Evolutionary conservation across 2,113 vertebrate species (phyloP).

Genomic region (Axis porcinus): DNA sequence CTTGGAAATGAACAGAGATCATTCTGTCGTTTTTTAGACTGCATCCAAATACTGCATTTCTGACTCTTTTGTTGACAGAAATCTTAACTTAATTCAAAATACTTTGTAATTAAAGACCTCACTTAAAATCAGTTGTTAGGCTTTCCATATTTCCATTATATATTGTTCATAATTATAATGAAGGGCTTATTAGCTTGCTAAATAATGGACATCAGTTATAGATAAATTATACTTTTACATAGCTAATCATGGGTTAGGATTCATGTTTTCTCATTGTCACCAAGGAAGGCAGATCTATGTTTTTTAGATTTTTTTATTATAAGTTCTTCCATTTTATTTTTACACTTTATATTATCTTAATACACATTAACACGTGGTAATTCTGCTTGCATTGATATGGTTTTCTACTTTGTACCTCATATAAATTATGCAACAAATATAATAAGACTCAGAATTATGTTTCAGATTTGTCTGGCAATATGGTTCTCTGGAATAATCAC

Average conservation of each 20-base stretch:
- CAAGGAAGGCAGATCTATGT: rapidly evolving
- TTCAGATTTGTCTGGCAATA: background rate
- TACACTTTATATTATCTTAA: background rate
- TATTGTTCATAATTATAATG: background rate
- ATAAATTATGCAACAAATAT: background rate
- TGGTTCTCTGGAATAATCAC: background rate
- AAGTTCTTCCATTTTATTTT: background rate
- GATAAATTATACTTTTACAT: background rate
- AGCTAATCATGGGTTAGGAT: background rate
- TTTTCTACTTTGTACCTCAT: background rate
- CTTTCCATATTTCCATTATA: background rate
- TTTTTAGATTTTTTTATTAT: background rate
- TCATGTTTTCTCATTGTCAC: background rate
- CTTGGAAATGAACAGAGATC: too few species aligned
- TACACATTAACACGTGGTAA: background rate
- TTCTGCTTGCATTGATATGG: background rate
- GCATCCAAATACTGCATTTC: too few species aligned
- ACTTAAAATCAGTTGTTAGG: background rate
- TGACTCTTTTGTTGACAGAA: background rate
- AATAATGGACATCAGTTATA: background rate
- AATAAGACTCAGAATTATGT: background rate
- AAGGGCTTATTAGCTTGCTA: background rate
- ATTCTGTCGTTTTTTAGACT: too few species aligned
- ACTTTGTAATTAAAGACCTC: background rate
- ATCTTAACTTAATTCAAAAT: background rate